phyloP scores from a whole-genome alignment of 2,888 invertebrate species.

The Terebella lapidaria region DNA sequence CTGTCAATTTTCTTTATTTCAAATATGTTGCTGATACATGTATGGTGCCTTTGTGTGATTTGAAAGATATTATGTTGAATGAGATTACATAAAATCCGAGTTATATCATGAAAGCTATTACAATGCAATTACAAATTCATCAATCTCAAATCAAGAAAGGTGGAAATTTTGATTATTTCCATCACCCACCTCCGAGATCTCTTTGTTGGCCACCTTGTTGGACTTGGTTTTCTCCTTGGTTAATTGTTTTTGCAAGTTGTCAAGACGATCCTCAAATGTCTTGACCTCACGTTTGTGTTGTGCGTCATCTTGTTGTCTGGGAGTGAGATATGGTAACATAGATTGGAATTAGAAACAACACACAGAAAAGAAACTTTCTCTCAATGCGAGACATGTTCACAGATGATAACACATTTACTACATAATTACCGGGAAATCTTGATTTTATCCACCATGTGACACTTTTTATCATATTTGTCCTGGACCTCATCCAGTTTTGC shows the following conservation, averaged over 20 bases:
- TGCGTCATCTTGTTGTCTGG: slow-evolving; percentile 32
- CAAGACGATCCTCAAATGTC: slow-evolving; percentile 37
- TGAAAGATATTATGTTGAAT: too few relatives aligned
- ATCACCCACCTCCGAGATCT: slow-evolving; percentile 42
- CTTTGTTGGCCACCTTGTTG: slow-evolving; percentile 35
- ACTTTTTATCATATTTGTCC: slow-evolving; percentile 37
- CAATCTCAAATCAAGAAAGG: too few relatives aligned
- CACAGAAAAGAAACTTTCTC: too few relatives aligned
- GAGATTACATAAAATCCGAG: too few relatives aligned
- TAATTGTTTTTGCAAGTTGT: slow-evolving; percentile 33
- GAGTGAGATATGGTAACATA: too few relatives aligned
- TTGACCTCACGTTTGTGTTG: slow-evolving; percentile 34
- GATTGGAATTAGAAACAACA: too few relatives aligned
- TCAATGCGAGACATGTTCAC: too few relatives aligned
- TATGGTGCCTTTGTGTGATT: background rate
- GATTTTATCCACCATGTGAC: slow-evolving; percentile 10
- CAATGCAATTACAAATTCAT: too few relatives aligned
- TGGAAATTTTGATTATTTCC: too few relatives aligned
- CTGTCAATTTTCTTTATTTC: too few relatives aligned
- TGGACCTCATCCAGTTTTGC: slow-evolving; percentile 38
- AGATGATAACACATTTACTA: too few relatives aligned
- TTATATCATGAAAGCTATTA: too few relatives aligned
- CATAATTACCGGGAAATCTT: slow-evolving; percentile 18
- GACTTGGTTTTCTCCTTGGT: slow-evolving; percentile 37
- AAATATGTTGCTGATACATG: background rate